phyloP scores from a whole-genome alignment of 2,797 vertebrate species.

The Uromys caudimaculatus region DNA sequence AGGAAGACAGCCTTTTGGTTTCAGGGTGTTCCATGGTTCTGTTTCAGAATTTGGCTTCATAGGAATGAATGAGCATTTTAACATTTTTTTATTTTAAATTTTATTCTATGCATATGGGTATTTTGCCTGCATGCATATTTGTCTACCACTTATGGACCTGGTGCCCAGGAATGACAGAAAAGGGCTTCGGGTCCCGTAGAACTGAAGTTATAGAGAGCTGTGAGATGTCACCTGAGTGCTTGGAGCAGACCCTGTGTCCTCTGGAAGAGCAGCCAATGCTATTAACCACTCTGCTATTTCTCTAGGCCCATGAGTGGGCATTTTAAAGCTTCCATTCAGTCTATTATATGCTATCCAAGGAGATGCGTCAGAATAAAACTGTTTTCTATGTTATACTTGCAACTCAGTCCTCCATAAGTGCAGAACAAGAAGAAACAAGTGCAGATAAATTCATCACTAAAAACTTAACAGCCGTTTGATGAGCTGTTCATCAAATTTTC shows the following conservation, averaged over 20 bases:
- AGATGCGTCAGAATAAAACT: slow-evolving; percentile 15
- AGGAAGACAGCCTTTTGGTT: neutral
- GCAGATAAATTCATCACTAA: slow-evolving; percentile 6
- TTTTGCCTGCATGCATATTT: neutral
- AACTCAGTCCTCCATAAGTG: neutral
- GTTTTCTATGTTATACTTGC: neutral
- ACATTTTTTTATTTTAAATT: neutral
- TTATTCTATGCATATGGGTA: neutral
- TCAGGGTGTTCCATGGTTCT: neutral
- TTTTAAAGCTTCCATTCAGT: neutral
- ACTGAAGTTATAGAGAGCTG: neutral
- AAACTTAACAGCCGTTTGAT: neutral
- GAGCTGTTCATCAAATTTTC: neutral
- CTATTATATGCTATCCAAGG: neutral
- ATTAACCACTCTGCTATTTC: neutral
- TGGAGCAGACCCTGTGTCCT: neutral
- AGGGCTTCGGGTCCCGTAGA: too few species aligned
- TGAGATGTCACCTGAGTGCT: neutral
- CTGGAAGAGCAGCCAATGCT: neutral
- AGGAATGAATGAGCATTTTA: neutral
- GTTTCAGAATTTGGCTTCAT: neutral
- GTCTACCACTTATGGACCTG: neutral
- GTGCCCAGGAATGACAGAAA: neutral
- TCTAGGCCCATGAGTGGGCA: neutral
- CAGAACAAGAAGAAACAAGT: neutral